Evolutionary conservation across 1,140 invertebrate species (phyloP), one percentile per base, ranked within the genome.

Genomic region (Trichogramma pretiosum): DNA sequence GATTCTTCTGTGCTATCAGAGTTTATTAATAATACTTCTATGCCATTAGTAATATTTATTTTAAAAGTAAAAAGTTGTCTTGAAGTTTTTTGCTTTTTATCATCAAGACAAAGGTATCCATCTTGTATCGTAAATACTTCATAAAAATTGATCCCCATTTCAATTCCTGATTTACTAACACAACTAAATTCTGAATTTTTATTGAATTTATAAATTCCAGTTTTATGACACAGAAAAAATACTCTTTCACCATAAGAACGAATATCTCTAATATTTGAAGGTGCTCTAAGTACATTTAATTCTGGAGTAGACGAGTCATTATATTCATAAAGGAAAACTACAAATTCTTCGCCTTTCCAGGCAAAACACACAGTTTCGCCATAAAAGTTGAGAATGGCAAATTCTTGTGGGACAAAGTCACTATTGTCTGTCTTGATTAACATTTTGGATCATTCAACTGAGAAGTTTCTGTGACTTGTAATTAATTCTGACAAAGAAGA

Each of bases 161-260:
- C 60, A 30, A 69, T 48, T 0, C 56, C 68, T n/a, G 28, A 46
- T 13, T 43, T 53, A 26, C 60, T 67, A 11, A 71, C 23, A 5
- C 43, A 3, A 0, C 24, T 51, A 30, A 65, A 64, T 14, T 53
- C 42, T 21, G 47, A 16, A 1, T 50, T 40, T 10, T 59, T 38
- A 3, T 56, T 54, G 10, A 70, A 14, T 49, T 69, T 67, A 9
- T 65, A 67, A 18, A 61, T 51, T 2, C 68, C 67, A 22, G 23
- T 28, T 1, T 66, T 62, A 13, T 26, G 36, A 35, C 63, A 68
- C 3, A 63, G 36, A 3, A 70, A 5, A 40, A 64, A 71, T 9
- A 63, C 44, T 53, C 66, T 53, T 23, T 51, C 50, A 10, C 35
- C 36, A 17, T 59, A 63, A 22, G 53, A 55, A n/a, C 56, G 56